Evolutionary conservation across 1,140 invertebrate genomes (phyloP).

Genomic region (Eciton burchellii): DNA sequence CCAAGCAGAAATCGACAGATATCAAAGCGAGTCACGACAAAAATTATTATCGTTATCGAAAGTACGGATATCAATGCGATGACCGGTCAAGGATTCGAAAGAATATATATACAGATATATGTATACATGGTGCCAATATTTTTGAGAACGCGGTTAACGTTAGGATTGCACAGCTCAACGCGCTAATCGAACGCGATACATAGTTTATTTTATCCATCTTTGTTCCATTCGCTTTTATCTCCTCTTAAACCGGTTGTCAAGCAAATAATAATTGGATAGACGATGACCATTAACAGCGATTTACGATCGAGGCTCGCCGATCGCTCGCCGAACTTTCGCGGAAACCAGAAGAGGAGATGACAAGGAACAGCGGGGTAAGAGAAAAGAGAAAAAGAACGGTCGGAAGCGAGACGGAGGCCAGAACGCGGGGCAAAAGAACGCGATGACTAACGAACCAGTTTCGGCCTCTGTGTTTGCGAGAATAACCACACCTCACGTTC

Average conservation of each 20-base stretch:
- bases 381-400: neutral
- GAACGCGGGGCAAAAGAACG: slow-evolving; percentile 36
- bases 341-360: neutral
- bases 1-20: neutral
- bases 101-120: neutral
- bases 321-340: slow-evolving; percentile 14
- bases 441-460: slow-evolving; percentile 57
- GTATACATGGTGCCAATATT: neutral
- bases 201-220: no score
- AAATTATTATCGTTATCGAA: slow-evolving; percentile 30
- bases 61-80: neutral
- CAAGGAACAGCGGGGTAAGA: neutral
- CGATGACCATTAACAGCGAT: neutral
- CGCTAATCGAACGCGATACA: no score
- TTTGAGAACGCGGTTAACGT: neutral
- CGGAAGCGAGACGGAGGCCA: neutral
- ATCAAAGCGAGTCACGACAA: neutral
- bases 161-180: neutral
- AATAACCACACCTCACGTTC: slow-evolving; percentile 53
- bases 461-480: slow-evolving; percentile 42
- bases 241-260: neutral
- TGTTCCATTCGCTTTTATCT: slow-evolving; percentile 13
- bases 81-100: neutral
- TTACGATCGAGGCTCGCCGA: neutral
- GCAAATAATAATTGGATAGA: neutral